Conservation (phyloP, 2,113 vertebrate genomes). For the Proterorhinus semilunaris region DNA sequence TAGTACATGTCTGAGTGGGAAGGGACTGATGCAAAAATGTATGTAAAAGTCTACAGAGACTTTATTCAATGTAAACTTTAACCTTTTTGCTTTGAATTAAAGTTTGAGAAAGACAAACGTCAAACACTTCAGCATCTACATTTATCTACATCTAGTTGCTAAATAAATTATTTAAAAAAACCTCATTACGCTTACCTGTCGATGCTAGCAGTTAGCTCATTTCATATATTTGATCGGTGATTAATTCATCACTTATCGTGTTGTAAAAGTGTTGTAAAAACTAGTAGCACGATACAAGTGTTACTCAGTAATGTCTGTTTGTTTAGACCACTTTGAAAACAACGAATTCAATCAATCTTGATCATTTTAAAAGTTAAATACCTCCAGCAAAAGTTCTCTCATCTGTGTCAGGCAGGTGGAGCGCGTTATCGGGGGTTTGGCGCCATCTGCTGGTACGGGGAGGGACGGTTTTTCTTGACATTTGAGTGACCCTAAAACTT, state of each 20-base stretch:
- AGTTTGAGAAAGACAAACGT: too few relatives aligned
- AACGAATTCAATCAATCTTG: background rate
- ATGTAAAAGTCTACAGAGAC: too few relatives aligned
- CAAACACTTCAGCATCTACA: too few relatives aligned
- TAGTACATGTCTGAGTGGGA: too few relatives aligned
- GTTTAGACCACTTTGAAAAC: background rate
- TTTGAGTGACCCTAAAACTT: background rate
- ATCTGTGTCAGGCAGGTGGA: background rate
- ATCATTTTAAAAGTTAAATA: background rate
- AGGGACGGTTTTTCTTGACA: background rate
- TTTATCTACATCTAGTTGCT: too few relatives aligned
- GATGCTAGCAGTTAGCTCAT: background rate
- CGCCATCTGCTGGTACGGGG: background rate
- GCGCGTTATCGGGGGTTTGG: background rate
- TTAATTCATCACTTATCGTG: too few relatives aligned
- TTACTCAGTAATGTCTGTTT: background rate
- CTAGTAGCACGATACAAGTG: background rate
- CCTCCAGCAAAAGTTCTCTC: background rate
- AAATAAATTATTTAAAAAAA: too few relatives aligned
- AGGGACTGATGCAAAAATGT: too few relatives aligned
- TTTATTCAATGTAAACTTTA: too few relatives aligned
- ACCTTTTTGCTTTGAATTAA: too few relatives aligned
- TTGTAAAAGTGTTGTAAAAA: background rate
- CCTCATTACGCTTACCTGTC: background rate
- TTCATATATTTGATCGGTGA: too few relatives aligned